A percentile compares a stretch with the other conserved stretches of the same genome.
Conservation (phyloP, 2,888 invertebrate genomes). For the Metopia argyrocephala region DNA sequence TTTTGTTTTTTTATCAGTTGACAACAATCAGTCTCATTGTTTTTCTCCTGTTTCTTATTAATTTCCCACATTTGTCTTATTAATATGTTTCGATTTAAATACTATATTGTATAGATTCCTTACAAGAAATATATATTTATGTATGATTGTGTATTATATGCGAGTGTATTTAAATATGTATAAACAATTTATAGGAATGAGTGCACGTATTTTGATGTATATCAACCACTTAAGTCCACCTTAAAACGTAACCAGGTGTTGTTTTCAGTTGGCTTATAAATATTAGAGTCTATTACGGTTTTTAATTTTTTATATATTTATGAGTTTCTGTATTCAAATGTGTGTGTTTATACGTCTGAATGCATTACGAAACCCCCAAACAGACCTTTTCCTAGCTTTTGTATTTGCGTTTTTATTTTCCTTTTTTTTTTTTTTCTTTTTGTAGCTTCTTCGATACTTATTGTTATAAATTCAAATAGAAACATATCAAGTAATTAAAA, state of each 20-base stretch:
- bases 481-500: background rate
- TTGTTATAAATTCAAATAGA: constrained; percentile 10
- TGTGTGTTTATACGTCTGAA: background rate
- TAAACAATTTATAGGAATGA: background rate
- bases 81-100: constrained; percentile 29
- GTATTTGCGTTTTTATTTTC: constrained; percentile 54
- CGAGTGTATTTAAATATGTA: background rate
- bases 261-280: constrained; percentile 36
- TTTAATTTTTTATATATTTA: background rate
- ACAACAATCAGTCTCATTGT: constrained; percentile 77
- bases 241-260: constrained; percentile 62
- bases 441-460: constrained; percentile 54
- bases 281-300: background rate
- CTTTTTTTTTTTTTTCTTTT: constrained; percentile 24
- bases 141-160: constrained; percentile 24
- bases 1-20: constrained; percentile 66
- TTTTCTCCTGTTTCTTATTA: constrained; percentile 68
- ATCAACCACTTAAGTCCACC: constrained; percentile 56
- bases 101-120: constrained; percentile 26
- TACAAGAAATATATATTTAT: constrained; percentile 7
- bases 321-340: background rate
- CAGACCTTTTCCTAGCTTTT: constrained; percentile 45
- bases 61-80: constrained; percentile 66
- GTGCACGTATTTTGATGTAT: constrained; percentile 29
- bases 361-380: constrained; percentile 45